phyloP scores from a whole-genome alignment of 2,888 invertebrate genomes.

The Barypeithes pellucidus region DNA sequence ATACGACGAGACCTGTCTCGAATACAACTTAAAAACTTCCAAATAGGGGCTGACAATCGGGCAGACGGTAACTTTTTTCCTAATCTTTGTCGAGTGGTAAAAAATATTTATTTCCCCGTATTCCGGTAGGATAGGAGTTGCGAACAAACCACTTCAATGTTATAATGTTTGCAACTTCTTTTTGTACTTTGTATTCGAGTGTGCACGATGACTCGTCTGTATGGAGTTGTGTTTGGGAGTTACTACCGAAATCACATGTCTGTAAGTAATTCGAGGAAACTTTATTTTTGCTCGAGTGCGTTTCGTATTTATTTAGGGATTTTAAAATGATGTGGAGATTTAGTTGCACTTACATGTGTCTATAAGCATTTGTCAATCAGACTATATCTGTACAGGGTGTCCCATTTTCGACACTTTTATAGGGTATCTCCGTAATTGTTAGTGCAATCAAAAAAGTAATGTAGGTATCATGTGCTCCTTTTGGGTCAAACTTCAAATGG shows the following conservation, averaged over 20 bases:
- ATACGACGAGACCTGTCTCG: slow-evolving; percentile 39
- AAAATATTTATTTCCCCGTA: slow-evolving; percentile 50
- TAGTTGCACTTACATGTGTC: not conserved
- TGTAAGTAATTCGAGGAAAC: slow-evolving; percentile 47
- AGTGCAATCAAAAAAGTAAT: too few relatives aligned
- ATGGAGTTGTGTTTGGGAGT: slow-evolving; percentile 47
- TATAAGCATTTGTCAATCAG: too few relatives aligned
- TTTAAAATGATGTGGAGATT: slow-evolving; percentile 10
- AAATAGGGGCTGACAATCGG: slow-evolving; percentile 30
- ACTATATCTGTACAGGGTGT: too few relatives aligned
- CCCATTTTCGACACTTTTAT: too few relatives aligned
- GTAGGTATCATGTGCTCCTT: too few relatives aligned
- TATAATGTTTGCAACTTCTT: slow-evolving; percentile 52
- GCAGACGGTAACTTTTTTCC: slow-evolving; percentile 37
- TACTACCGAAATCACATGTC: slow-evolving; percentile 44
- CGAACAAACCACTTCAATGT: slow-evolving; percentile 52
- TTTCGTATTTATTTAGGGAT: slow-evolving; percentile 22
- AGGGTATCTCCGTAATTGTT: too few relatives aligned
- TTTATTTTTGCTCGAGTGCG: slow-evolving; percentile 40
- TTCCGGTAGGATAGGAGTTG: slow-evolving; percentile 34
- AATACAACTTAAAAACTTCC: slow-evolving; percentile 41
- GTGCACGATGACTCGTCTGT: slow-evolving; percentile 45
- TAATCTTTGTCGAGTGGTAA: slow-evolving; percentile 42
- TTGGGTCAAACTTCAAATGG: too few relatives aligned
- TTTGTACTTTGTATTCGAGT: slow-evolving; percentile 48